Evolutionary conservation across 2,888 invertebrate species (phyloP), one percentile per base, ranked within the genome.

Genomic region (Dilophus febrilis): DNA sequence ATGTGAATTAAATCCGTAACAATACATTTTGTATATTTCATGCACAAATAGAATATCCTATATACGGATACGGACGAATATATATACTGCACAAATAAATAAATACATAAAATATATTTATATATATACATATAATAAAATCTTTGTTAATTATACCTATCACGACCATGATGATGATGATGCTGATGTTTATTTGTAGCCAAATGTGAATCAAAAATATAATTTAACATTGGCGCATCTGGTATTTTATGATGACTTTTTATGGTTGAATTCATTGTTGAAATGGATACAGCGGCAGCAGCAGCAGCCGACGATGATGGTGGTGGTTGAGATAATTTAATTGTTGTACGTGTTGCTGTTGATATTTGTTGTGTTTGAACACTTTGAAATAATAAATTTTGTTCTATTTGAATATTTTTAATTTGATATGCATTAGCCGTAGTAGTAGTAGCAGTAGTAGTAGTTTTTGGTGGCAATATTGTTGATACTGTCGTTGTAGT

Each of bases 151-250:
- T 22, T 22, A 18, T 39, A 39, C 39, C 39, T 39, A 68, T 66
- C 65, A 48, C n/a, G n/a, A n/a, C n/a, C n/a, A n/a, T n/a, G n/a
- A n/a, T n/a, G n/a, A n/a, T n/a, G n/a, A n/a, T 70, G 67, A 53
- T 80, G 79, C 55, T 77, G 76, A 57, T 79, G 80, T 49, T 77
- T 77, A 55, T 76, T 76, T 47, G 71, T 68, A 33, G 73, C 71
- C 8, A 74, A 76, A 52, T 76, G 73, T 0, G 75, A 70, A 54
- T 79, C 78, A 53, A 78, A 78, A 46, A 79, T 78, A 50, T 78
- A 77, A 57, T 78, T 78, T 39, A 78, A 57, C 76, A 79, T 77
- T 8, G 77, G 76, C 0, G 77, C 72, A 51, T 77, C 77, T 2
- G 71, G 71, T 47, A n/a, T n/a, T n/a, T n/a, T n/a, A n/a, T 71